Evolutionary conservation across 2,888 invertebrate genomes (phyloP).

Genomic region (Leptopilina drosophilae): DNA sequence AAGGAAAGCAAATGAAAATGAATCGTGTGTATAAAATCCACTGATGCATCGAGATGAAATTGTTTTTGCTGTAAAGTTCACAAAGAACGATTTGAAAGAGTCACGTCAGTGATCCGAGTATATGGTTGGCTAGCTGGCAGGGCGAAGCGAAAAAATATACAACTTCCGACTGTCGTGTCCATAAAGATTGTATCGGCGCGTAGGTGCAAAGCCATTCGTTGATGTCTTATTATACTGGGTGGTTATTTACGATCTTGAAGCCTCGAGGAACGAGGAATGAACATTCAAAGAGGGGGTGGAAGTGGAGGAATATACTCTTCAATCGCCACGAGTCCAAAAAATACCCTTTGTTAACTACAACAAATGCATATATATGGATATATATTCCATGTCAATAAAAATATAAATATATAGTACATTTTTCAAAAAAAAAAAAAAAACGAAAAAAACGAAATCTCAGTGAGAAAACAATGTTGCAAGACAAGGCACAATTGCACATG

Average conservation of each 20-base stretch:
- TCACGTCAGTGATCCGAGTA: constrained; percentile 12
- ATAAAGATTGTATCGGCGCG: constrained; percentile 70
- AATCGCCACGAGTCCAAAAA: background rate
- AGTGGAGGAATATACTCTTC: background rate
- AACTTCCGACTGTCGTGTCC: constrained; percentile 69
- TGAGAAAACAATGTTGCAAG: constrained; percentile 26
- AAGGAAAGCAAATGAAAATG: too few species aligned
- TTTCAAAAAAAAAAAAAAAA: background rate
- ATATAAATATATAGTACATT: background rate
- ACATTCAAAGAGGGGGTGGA: background rate
- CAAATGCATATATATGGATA: background rate
- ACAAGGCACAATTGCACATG: constrained; percentile 4
- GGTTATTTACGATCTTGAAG: constrained; percentile 69
- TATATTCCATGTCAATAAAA: background rate
- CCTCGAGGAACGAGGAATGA: background rate
- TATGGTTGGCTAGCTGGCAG: constrained; percentile 21
- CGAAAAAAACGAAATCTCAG: too few species aligned
- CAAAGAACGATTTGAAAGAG: constrained; percentile 20
- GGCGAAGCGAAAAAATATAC: constrained; percentile 57
- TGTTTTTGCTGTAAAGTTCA: background rate
- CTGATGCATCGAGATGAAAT: background rate
- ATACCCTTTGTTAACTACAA: background rate
- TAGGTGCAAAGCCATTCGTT: constrained; percentile 68
- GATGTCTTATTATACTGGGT: constrained; percentile 71
- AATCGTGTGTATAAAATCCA: too few species aligned